Conservation (phyloP, 2,113 vertebrate species). For the Hystrix brachyura region DNA sequence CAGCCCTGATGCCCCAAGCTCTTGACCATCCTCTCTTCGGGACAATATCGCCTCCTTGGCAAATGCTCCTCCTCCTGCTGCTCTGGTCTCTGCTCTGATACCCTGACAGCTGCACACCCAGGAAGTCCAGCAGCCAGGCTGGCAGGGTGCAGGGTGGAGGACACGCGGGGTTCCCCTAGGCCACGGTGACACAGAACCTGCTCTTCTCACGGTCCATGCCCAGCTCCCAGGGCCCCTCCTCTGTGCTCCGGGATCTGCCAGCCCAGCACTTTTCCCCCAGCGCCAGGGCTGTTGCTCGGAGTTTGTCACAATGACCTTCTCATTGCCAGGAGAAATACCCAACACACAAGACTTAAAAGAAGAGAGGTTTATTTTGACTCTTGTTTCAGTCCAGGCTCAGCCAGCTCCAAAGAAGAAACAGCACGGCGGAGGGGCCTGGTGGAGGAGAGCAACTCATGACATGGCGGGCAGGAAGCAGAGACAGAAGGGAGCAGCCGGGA, state of each 20-base stretch:
- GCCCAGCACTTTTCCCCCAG: neutral
- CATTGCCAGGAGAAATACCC: neutral
- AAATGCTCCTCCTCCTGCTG: too few relatives aligned
- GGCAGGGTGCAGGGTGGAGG: accelerated
- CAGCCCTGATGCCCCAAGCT: accelerated
- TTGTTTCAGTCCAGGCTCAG: too few relatives aligned
- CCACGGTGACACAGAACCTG: accelerated
- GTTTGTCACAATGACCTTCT: neutral
- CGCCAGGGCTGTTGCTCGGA: accelerated
- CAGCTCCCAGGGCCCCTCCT: neutral
- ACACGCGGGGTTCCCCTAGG: accelerated
- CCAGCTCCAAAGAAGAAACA: neutral
- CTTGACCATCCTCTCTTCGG: neutral
- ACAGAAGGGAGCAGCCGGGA: neutral
- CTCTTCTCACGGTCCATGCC: accelerated
- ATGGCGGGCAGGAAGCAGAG: neutral
- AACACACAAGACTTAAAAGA: neutral
- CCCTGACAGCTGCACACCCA: accelerated
- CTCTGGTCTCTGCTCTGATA: neutral
- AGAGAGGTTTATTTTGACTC: neutral
- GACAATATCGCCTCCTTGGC: neutral
- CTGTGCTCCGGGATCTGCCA: neutral
- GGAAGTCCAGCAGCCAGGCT: accelerated
- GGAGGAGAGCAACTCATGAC: neutral
- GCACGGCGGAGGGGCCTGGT: too few relatives aligned